phyloP scores from a whole-genome alignment of 1,140 invertebrate species.

The Drosophila pallidifrons region DNA sequence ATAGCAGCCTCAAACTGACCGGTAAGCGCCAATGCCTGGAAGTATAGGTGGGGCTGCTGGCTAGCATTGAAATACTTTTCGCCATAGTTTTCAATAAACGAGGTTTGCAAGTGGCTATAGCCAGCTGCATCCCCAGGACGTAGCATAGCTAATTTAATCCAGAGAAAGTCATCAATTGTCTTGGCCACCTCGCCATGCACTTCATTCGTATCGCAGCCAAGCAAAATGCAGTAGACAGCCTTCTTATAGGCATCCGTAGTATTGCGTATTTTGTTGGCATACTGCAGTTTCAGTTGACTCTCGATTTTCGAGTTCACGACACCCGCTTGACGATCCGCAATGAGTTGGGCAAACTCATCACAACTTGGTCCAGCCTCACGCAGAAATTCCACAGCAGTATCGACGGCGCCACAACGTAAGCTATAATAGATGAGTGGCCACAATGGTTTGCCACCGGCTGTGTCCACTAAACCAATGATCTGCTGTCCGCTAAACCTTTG shows the following conservation, averaged over 20 bases:
- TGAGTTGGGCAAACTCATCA: slow-evolving; percentile 86
- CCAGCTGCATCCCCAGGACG: slow-evolving; percentile 84
- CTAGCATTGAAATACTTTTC: slow-evolving; percentile 96
- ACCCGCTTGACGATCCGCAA: slow-evolving; percentile 86
- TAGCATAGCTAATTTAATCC: slow-evolving; percentile 95
- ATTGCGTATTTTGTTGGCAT: slow-evolving; percentile 91
- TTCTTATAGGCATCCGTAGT: slow-evolving; percentile 93
- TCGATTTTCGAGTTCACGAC: slow-evolving; percentile 89
- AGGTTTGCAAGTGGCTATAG: slow-evolving; percentile 88
- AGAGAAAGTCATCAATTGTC: slow-evolving; percentile 97
- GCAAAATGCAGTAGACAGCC: slow-evolving; percentile 92
- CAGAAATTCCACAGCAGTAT: slow-evolving; percentile 92
- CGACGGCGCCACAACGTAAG: slow-evolving; percentile 93
- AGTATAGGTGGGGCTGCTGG: slow-evolving; percentile 96
- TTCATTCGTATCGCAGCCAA: slow-evolving; percentile 94
- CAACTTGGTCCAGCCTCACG: slow-evolving; percentile 87
- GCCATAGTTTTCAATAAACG: slow-evolving; percentile 96
- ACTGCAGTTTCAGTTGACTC: slow-evolving; percentile 90
- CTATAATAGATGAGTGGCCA: slow-evolving; percentile 95
- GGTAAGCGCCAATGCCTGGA: slow-evolving; percentile 95
- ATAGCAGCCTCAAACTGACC: slow-evolving; percentile 98
- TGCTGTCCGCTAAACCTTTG: slow-evolving; percentile 86
- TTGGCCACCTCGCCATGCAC: slow-evolving; percentile 95
- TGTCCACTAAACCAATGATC: slow-evolving; percentile 89
- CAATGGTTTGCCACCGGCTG: slow-evolving; percentile 92